Percentiles rank a stretch among this genome's conserved stretches.
These are phyloP conservation scores for Eclectus roratus DNA, from an alignment of 2,113 vertebrate genomes.

Conservation along the genomic window DNA sequence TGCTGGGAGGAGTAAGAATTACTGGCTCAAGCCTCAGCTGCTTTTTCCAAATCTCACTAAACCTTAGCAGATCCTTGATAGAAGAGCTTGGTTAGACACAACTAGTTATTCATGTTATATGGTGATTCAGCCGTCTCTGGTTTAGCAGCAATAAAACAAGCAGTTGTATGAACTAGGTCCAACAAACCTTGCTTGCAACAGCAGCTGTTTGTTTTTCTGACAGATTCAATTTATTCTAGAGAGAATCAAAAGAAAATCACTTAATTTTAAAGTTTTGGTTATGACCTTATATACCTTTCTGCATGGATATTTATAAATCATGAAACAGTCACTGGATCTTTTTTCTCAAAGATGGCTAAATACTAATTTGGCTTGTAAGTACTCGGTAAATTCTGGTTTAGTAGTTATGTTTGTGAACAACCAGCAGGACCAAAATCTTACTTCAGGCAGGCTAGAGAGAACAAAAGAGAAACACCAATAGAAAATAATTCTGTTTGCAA, in stretches of 20 bases:
- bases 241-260: slow-evolving; percentile 35
- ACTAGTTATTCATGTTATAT: background rate
- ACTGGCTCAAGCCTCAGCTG: background rate
- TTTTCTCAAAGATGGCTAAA: background rate
- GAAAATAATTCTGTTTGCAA: background rate
- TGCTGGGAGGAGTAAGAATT: background rate
- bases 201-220: slow-evolving; percentile 36
- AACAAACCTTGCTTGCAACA: slow-evolving; percentile 8
- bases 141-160: background rate
- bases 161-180: background rate
- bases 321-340: background rate
- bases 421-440: background rate
- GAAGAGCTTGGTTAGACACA: background rate
- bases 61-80: background rate
- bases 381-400: background rate
- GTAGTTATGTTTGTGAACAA: background rate
- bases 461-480: background rate
- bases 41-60: slow-evolving; percentile 5
- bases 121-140: background rate
- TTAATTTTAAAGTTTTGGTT: slow-evolving; percentile 20
- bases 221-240: slow-evolving; percentile 15
- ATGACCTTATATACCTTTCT: slow-evolving; percentile 11
- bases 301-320: slow-evolving; percentile 16
- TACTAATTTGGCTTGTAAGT: background rate
- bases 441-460: background rate